Base-by-base conservation (phyloP, 1,140 invertebrate species). In the Drosophila nigrodunni region DNA sequence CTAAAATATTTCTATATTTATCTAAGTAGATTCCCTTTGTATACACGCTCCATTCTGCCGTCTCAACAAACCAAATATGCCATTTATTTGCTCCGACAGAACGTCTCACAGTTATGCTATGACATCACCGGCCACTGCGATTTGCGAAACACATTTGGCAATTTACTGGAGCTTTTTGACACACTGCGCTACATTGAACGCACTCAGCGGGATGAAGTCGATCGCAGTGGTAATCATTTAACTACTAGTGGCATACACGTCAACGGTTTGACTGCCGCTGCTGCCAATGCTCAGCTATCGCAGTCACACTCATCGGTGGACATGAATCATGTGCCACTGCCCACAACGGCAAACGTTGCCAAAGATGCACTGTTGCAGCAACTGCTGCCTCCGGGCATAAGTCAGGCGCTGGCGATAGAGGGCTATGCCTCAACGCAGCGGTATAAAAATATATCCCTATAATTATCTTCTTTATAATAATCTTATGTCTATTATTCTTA, bases 11-110 rank as follows among this genome's bases (percentile, higher is more conserved):
- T 41, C 34, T 1, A 44, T 41, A 46, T 47, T n/a, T 59, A 37
- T 37, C 7, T 74, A 93, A 93, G 10, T 80, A 97, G 96, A 73
- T 97, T 97, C 93, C 97, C 97, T 21, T 87, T 98, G 13, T 97
- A 95, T 91, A 94, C 95, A 13, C 95, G 96, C 91, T 95, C 96
- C 25, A 96, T 75, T 66, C 65, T 91, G 65, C 87, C 89, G 95
- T 83, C 95, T 94, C 91, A 94, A 95, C 62, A 95, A 95, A 82
- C 97, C 96, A 93, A 95, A 78, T 97, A 97, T 93, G 97, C 95
- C 47, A 96, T 97, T 13, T 97, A 96, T 92, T 93, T 98, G 15
- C 92, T 98, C n/a, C 97, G 97, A 81, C 97, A 97, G 93, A 97
- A 97, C 92, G 96, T 98, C 73, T 96, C 96, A 50, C 97, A 97